A percentile compares a stretch with the other conserved stretches of the same genome.
Evolutionary conservation across 2,888 invertebrate species (phyloP).

Genomic region (Sarcophaga rosellei): DNA sequence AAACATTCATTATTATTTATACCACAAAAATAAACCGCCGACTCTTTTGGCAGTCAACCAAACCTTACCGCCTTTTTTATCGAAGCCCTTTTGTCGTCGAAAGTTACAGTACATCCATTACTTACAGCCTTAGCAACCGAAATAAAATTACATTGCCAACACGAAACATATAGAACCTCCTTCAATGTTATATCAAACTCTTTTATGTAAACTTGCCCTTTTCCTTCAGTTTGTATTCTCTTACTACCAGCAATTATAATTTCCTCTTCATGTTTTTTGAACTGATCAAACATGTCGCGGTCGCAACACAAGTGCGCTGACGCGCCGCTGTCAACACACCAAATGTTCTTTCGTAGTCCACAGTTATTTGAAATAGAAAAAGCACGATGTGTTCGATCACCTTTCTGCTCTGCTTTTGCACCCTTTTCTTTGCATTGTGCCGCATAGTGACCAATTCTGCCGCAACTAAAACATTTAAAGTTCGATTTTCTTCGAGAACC

Average conservation of each 20-base stretch:
- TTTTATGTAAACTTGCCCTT: conserved; percentile 21
- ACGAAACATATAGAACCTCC: conserved; percentile 19
- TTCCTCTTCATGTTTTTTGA: conserved; percentile 16
- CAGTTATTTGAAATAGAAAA: too few relatives aligned
- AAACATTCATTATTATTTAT: too few relatives aligned
- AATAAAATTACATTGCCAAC: background rate
- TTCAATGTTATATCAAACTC: conserved; percentile 19
- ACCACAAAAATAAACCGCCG: too few relatives aligned
- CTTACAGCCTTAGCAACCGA: background rate
- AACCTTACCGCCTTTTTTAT: too few relatives aligned
- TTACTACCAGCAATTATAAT: conserved; percentile 28
- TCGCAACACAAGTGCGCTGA: background rate
- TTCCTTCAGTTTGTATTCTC: conserved; percentile 14
- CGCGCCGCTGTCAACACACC: conserved; percentile 29
- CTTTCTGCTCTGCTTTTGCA: conserved; percentile 3
- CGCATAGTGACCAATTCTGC: conserved; percentile 52
- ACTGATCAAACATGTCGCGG: conserved; percentile 20
- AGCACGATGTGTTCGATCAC: background rate
- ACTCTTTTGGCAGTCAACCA: too few relatives aligned
- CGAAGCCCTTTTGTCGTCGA: background rate
- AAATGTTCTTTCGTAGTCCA: background rate
- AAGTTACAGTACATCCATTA: background rate
- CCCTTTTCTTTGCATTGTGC: conserved; percentile 52
- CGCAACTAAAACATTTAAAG: conserved; percentile 53
- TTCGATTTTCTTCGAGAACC: conserved; percentile 8